These are phyloP conservation scores for Hedychridium roseum DNA, from an alignment of 2,888 invertebrate species.

Conservation along the genomic window DNA sequence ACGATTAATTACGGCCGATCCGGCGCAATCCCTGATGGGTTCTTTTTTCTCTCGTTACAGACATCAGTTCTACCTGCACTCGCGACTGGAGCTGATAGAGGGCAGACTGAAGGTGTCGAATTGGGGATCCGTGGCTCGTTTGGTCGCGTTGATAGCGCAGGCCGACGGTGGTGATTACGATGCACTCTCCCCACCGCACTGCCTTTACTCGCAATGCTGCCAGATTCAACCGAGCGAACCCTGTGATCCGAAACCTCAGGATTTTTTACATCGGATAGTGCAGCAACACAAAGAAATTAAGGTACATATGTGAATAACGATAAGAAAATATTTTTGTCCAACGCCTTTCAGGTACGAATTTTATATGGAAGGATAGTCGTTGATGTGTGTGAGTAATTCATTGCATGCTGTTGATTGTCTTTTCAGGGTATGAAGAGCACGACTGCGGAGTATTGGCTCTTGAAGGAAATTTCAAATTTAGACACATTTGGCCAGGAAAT, in stretches of 20 bases:
- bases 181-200: constrained; percentile 68
- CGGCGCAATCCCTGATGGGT: too few relatives aligned
- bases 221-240: constrained; percentile 68
- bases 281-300: constrained; percentile 71
- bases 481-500: constrained; percentile 86
- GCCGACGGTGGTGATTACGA: constrained; percentile 79
- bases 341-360: too few relatives aligned
- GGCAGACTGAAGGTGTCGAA: constrained; percentile 77
- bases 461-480: constrained; percentile 81
- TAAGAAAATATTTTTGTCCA: background rate
- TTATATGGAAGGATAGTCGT: constrained; percentile 2
- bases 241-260: constrained; percentile 69
- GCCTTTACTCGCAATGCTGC: constrained; percentile 72
- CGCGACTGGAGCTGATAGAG: constrained; percentile 78
- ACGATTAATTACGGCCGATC: constrained; percentile 20
- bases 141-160: constrained; percentile 79
- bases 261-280: constrained; percentile 71
- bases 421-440: constrained; percentile 72
- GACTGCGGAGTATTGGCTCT: constrained; percentile 84
- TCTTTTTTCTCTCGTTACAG: constrained; percentile 66
- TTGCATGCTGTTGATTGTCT: background rate
- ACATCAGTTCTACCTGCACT: constrained; percentile 86
- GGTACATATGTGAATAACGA: constrained; percentile 37
- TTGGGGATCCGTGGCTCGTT: constrained; percentile 73
- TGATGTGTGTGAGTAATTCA: background rate